Evolutionary conservation across 2,113 vertebrate genomes (phyloP).

Genomic region (Phalacrocorax brasilianus): DNA sequence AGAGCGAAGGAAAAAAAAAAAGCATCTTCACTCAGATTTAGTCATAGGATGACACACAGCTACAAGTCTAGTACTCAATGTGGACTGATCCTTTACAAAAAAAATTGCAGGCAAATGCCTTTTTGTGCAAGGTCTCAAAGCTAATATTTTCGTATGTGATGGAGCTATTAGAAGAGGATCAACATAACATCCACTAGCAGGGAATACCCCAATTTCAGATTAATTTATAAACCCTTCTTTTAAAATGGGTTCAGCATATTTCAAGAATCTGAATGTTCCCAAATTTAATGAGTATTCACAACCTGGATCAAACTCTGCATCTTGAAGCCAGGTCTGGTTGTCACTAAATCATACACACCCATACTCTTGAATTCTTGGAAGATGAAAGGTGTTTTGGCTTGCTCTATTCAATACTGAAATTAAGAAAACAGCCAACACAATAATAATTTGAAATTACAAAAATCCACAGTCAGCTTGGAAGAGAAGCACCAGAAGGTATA

Average conservation of each 20-base stretch:
- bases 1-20: fast-evolving
- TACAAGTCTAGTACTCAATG: background rate
- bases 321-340: background rate
- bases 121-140: background rate
- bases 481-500: background rate
- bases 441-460: background rate
- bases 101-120: background rate
- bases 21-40: background rate
- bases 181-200: background rate
- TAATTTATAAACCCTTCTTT: background rate
- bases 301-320: background rate
- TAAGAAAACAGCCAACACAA: background rate
- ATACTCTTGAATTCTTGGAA: background rate
- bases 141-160: background rate
- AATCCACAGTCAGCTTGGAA: background rate
- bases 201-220: background rate
- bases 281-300: background rate
- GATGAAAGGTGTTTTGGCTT: background rate
- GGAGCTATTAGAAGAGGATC: background rate
- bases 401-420: background rate
- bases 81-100: background rate
- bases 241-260: background rate
- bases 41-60: background rate
- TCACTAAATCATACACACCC: background rate
- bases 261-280: background rate